Evolutionary conservation across 2,888 invertebrate genomes (phyloP), one percentile per base, ranked within the genome.

Genomic region (Platerodrilus igneus): DNA sequence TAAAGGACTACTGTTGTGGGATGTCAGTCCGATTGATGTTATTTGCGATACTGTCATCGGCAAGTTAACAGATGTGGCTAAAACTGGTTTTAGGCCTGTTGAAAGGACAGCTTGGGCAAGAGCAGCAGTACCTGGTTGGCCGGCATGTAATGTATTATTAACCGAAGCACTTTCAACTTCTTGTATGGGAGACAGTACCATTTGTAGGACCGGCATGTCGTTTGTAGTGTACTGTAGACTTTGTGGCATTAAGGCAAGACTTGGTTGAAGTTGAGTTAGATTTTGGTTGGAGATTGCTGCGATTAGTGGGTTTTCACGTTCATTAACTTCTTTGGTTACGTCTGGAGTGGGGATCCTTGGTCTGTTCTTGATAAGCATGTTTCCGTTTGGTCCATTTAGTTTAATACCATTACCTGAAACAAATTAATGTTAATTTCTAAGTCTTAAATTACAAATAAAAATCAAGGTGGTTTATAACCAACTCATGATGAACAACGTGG

Each of bases 331-430:
- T 66, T 87, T 88, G 18, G 86, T 81, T 4, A 87, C 87, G 63
- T 90, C 90, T 0, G 90, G 90, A 4, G 90, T 90, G 21, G 90
- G 90, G 52, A 91, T 89, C 34, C 90, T 76, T n/a, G 90, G 90
- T 37, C 90, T 76, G 59, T 84, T 83, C 60, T 84, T 84, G 45
- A 83, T 69, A n/a, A 77, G 77, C 47, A 78, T 75, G 4, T 82
- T 77, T 19, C 80, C 69, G 8, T 75, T 78, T 1, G 79, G 71
- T 3, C 83, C 83, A 62, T 84, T 86, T 54, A 85, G 72, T 64
- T 83, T 83, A n/a, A n/a, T n/a, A 55, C 76, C 73, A 20, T 79
- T 77, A 54, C 46, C 46, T 46, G 23, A 10, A 37, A 46, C n/a
- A n/a, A n/a, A n/a, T n/a, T n/a, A n/a, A n/a, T n/a, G n/a, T n/a